These are phyloP conservation scores for Trypoxylon attenuatum DNA, from an alignment of 2,888 invertebrate species.

Conservation along the genomic window DNA sequence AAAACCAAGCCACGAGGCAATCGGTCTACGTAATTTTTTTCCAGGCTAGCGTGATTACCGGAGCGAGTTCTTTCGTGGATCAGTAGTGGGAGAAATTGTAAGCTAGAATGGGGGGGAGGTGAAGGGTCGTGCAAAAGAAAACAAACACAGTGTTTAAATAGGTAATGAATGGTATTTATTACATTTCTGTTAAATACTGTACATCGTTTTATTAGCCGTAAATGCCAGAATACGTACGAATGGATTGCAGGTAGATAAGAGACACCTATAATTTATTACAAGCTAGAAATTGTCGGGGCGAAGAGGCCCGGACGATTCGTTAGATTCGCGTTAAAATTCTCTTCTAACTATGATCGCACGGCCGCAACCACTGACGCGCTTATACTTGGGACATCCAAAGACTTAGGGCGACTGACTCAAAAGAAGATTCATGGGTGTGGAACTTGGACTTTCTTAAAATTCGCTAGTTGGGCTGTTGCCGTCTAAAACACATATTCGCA, in stretches of 20 bases:
- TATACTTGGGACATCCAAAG: too few species aligned
- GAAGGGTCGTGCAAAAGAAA: not conserved
- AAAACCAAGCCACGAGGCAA: too few species aligned
- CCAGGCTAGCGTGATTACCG: too few species aligned
- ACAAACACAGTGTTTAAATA: slow-evolving; percentile 15
- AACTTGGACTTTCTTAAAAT: too few species aligned
- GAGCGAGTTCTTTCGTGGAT: too few species aligned
- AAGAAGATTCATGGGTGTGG: too few species aligned
- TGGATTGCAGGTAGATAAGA: slow-evolving; percentile 51
- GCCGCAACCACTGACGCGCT: too few species aligned
- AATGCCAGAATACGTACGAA: slow-evolving; percentile 48
- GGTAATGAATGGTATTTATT: slow-evolving; percentile 57
- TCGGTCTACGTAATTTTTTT: too few species aligned
- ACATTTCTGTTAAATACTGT: slow-evolving; percentile 58
- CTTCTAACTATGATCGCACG: slow-evolving; percentile 7
- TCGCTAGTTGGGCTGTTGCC: too few species aligned
- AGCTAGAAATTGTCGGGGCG: slow-evolving; percentile 10
- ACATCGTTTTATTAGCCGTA: slow-evolving; percentile 45
- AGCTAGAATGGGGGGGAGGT: not conserved
- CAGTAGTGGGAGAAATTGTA: too few species aligned
- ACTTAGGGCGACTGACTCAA: too few species aligned
- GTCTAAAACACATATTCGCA: too few species aligned
- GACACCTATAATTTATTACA: slow-evolving; percentile 41
- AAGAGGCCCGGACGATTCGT: not conserved
- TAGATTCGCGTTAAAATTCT: not conserved